A percentile compares a stretch with the other conserved stretches of the same genome.
phyloP scores from a whole-genome alignment of 1,140 invertebrate species.

The Solenopsis invicta region DNA sequence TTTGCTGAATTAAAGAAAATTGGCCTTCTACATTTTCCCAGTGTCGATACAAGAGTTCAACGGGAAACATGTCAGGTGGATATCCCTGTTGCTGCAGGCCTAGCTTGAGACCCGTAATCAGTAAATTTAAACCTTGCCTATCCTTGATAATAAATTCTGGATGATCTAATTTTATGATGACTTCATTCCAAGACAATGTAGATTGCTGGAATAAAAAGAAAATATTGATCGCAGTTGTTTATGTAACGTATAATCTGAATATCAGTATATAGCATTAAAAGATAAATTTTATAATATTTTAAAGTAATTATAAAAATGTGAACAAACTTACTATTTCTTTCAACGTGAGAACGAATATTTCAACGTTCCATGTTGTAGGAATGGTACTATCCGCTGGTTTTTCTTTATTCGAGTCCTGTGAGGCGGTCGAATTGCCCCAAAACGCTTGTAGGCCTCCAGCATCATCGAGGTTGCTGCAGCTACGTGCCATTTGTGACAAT shows the following conservation, averaged over 20 bases:
- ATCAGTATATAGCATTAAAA: not conserved
- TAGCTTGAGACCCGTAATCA: conserved; percentile 93
- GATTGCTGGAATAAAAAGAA: conserved; percentile 86
- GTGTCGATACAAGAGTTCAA: conserved; percentile 95
- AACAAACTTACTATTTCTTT: conserved; percentile 92
- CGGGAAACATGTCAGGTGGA: conserved; percentile 93
- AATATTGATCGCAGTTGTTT: not conserved
- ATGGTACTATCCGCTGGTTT: conserved; percentile 83
- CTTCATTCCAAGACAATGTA: conserved; percentile 96
- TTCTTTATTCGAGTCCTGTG: conserved; percentile 81
- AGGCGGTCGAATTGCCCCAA: conserved; percentile 80
- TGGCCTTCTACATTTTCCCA: conserved; percentile 98
- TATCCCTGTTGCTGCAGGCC: conserved; percentile 93
- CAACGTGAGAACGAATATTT: conserved; percentile 95
- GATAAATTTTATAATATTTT: not conserved
- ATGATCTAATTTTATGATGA: conserved; percentile 96
- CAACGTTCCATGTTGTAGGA: conserved; percentile 95
- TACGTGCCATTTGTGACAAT: conserved; percentile 95
- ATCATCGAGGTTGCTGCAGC: conserved; percentile 92
- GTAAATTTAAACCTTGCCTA: conserved; percentile 92
- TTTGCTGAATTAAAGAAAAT: conserved; percentile 94
- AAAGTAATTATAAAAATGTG: not conserved
- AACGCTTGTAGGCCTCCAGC: conserved; percentile 90
- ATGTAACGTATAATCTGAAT: not conserved
- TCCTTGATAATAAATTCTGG: conserved; percentile 96